phyloP scores from a whole-genome alignment of 2,797 vertebrate species.

The Micropoecilia bifurca region DNA sequence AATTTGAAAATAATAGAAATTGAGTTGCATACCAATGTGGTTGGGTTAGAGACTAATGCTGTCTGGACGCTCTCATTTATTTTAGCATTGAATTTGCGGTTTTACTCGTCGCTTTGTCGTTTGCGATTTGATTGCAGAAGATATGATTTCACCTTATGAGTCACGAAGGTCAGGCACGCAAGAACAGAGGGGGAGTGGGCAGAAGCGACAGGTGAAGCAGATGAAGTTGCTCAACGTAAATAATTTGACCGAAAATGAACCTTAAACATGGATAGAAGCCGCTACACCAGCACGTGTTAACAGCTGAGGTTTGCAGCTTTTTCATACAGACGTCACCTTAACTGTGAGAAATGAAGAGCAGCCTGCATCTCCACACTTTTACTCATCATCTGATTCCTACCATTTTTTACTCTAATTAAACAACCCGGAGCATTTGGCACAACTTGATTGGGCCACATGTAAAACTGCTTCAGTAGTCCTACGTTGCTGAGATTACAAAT shows the following conservation, averaged over 20 bases:
- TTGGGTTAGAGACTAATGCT: neutral
- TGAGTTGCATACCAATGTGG: neutral
- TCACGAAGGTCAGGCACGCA: neutral
- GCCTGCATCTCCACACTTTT: neutral
- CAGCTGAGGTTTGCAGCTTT: neutral
- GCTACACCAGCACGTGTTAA: neutral
- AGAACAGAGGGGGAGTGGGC: neutral
- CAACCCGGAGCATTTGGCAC: slow-evolving; percentile 20
- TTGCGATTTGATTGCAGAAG: neutral
- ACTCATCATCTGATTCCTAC: neutral
- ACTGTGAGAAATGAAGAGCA: neutral
- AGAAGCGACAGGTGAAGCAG: neutral
- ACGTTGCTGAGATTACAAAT: slow-evolving; percentile 72
- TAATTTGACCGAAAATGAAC: neutral
- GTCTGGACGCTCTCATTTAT: neutral
- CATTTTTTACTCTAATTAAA: slow-evolving; percentile 2
- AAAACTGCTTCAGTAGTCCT: slow-evolving; percentile 38
- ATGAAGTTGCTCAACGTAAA: neutral
- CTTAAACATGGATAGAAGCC: neutral
- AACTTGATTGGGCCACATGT: slow-evolving; percentile 31
- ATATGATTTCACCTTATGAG: neutral
- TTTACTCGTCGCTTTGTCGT: neutral
- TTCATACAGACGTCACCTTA: neutral
- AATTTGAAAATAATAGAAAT: neutral
- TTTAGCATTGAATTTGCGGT: neutral